phyloP scores from a whole-genome alignment of 2,797 vertebrate species.

The Hybognathus amarus region DNA sequence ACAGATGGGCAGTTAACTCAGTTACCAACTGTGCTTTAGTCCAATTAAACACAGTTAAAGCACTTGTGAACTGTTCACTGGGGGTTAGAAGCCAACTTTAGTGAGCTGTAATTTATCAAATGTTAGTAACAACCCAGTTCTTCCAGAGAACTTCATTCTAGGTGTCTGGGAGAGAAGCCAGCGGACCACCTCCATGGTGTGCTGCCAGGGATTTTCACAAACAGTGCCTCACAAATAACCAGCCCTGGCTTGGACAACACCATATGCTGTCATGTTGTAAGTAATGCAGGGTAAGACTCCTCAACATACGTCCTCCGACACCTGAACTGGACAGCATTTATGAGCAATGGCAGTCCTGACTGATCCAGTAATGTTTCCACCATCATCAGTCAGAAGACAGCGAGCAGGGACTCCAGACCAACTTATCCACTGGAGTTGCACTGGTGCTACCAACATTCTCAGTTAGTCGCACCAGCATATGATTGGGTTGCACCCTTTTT shows the following conservation, averaged over 20 bases:
- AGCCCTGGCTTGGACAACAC: slow-evolving; percentile 41
- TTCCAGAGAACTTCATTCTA: slow-evolving; percentile 58
- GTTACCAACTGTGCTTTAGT: slow-evolving; percentile 19
- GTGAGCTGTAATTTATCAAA: slow-evolving; percentile 32
- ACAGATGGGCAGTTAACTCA: slow-evolving; percentile 16
- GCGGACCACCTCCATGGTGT: slow-evolving; percentile 48
- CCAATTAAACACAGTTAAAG: slow-evolving; percentile 11
- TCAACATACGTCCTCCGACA: neutral
- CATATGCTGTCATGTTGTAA: slow-evolving; percentile 24
- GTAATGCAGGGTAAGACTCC: slow-evolving; percentile 36
- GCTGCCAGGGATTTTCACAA: slow-evolving; percentile 52
- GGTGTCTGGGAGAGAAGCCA: slow-evolving; percentile 60
- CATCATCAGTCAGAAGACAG: slow-evolving; percentile 3
- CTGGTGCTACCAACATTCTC: no score
- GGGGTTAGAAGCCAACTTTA: slow-evolving; percentile 18
- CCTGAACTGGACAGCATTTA: neutral
- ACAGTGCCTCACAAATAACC: slow-evolving; percentile 58
- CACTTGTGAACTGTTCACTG: neutral
- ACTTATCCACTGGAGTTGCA: no score
- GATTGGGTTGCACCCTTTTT: no score
- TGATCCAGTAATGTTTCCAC: slow-evolving; percentile 32
- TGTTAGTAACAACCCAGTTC: slow-evolving; percentile 49
- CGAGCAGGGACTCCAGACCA: neutral
- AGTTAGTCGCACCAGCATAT: no score
- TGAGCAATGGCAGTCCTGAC: slow-evolving; percentile 14